phyloP scores from a whole-genome alignment of 1,140 invertebrate species.

The Conus betulinus region DNA sequence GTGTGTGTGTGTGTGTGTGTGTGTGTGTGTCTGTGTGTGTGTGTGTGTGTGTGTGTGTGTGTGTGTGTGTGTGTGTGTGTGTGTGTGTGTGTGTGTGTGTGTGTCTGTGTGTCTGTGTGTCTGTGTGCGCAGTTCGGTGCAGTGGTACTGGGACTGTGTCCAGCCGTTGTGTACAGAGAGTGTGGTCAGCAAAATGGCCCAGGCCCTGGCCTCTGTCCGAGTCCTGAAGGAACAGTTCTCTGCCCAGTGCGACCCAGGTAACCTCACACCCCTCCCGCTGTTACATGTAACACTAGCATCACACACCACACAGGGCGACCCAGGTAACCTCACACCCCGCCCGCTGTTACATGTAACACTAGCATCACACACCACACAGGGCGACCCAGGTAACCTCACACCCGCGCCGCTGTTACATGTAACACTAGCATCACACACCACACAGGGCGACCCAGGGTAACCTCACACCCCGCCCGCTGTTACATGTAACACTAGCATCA shows the following conservation, averaged over 20 bases:
- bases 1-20: neutral
- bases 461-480: too few species aligned
- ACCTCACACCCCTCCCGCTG: too few species aligned
- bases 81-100: conserved; percentile 1
- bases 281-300: too few species aligned
- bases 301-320: too few species aligned
- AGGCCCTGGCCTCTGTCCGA: neutral
- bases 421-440: too few species aligned
- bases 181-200: neutral
- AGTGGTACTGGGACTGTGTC: neutral
- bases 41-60: neutral
- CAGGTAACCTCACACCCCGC: too few species aligned
- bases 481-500: too few species aligned
- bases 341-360: too few species aligned
- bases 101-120: neutral
- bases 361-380: too few species aligned
- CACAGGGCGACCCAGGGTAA: neutral
- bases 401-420: too few species aligned
- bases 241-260: conserved; percentile 1
- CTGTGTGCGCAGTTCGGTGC: neutral
- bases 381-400: too few species aligned
- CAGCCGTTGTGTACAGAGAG: neutral
- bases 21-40: neutral
- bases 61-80: neutral
- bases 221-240: conserved; percentile 6